Percentiles rank a stretch among this genome's conserved stretches.
phyloP scores from a whole-genome alignment of 2,797 vertebrate species.

The Gobio occitaniae region DNA sequence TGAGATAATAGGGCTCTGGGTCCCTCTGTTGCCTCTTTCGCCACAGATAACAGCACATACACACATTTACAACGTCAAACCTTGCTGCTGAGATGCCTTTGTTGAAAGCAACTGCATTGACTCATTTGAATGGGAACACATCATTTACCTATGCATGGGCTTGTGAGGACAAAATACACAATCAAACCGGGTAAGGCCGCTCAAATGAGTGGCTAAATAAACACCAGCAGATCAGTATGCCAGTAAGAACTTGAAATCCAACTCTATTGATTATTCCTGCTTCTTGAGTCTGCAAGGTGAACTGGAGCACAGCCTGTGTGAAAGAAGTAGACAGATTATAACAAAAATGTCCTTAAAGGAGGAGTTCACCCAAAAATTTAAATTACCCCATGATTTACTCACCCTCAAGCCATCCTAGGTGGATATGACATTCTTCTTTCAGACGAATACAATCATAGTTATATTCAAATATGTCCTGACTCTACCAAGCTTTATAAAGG shows the following conservation, averaged over 20 bases:
- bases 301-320: not conserved
- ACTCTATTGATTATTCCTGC: not conserved
- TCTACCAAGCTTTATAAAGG: no score
- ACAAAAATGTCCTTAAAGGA: not conserved
- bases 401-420: no score
- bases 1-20: slow-evolving; percentile 69
- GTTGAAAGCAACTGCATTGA: slow-evolving; percentile 22
- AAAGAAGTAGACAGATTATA: not conserved
- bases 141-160: slow-evolving; percentile 15
- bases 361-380: no score
- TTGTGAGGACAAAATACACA: slow-evolving; percentile 14
- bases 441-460: no score
- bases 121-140: slow-evolving; percentile 30
- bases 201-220: slow-evolving; percentile 16
- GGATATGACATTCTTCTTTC: no score
- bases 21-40: slow-evolving; percentile 1
- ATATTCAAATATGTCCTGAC: no score
- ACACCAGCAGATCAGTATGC: not conserved
- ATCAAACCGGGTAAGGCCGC: not conserved
- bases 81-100: not conserved
- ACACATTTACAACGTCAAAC: slow-evolving; percentile 25
- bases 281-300: not conserved
- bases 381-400: no score
- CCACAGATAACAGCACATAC: slow-evolving; percentile 45
- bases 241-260: not conserved